Evolutionary conservation across 2,888 invertebrate genomes (phyloP), one percentile per base, ranked within the genome.

Genomic region (Sycophila texana): DNA sequence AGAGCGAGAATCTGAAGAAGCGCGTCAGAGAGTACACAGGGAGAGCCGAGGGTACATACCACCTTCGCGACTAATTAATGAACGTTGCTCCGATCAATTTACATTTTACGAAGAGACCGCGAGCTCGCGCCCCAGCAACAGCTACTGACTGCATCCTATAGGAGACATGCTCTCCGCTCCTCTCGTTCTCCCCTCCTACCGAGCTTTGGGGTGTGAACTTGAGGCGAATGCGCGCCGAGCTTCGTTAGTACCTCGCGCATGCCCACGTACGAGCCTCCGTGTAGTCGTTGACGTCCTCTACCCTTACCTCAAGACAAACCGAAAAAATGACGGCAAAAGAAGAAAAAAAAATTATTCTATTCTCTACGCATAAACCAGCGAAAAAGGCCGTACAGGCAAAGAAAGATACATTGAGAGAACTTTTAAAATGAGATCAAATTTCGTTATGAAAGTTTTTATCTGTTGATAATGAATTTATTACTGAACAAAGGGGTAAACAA

Each of bases 31-130:
- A 26, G 30, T 61, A 61, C 10, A 61, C 20, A 39, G n/a, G n/a
- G n/a, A n/a, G n/a, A n/a, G 12, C 39, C 58, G 49, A 39, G 47
- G 49, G 82, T 84, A 85, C 86, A 85, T 85, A 88, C 87, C 84
- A 86, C 85, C 84, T 65, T 86, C 82, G 82, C 86, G 89, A 89
- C 89, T 89, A 89, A 89, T 89, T 89, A 89, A 89, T 87, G 89
- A 89, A 89, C 88, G 87, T 89, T 85, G 85, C 88, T 86, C 82
- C 86, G 86, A 88, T 88, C 87, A 86, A 89, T 89, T 89, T 89
- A 89, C 89, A 89, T 89, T 71, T 89, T 89, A 89, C 89, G 83
- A 84, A 86, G 86, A 65, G 66, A 82, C 79, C 60, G 5, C 26
- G 16, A 10, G 26, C 26, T n/a, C 82, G 81, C 77, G 72, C 61